Evolutionary conservation across 2,888 invertebrate genomes (phyloP).

Genomic region (Lumbricus terrestris): DNA sequence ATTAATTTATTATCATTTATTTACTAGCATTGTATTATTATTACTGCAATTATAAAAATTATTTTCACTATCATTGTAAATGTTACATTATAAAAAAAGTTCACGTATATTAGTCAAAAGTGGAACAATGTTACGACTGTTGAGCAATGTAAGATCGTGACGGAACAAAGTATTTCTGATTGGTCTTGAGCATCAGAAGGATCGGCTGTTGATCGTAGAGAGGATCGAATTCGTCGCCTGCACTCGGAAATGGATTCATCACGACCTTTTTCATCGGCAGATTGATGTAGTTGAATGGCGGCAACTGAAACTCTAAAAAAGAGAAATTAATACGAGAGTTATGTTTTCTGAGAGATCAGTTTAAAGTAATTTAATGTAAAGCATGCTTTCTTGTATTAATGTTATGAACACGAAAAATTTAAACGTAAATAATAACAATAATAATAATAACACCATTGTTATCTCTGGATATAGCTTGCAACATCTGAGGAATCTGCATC

Average conservation of each 20-base stretch:
- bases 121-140: neutral
- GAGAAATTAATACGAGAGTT: neutral
- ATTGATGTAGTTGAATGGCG: conserved; percentile 50
- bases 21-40: neutral
- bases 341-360: neutral
- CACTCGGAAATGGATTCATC: conserved; percentile 55
- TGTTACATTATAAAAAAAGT: neutral
- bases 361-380: neutral
- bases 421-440: neutral
- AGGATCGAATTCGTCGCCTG: conserved; percentile 46
- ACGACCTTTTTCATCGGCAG: conserved; percentile 55
- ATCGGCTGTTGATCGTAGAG: conserved; percentile 48
- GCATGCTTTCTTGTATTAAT: neutral
- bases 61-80: neutral
- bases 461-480: no score
- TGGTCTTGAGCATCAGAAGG: conserved; percentile 53
- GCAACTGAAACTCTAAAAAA: conserved; percentile 46
- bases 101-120: neutral
- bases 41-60: neutral
- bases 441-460: no score
- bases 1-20: neutral
- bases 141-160: conserved; percentile 42
- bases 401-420: neutral
- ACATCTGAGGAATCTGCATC: no score
- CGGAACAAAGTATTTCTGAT: conserved; percentile 56